Conservation (phyloP, 1,140 invertebrate species). For the Megathymus violae region DNA sequence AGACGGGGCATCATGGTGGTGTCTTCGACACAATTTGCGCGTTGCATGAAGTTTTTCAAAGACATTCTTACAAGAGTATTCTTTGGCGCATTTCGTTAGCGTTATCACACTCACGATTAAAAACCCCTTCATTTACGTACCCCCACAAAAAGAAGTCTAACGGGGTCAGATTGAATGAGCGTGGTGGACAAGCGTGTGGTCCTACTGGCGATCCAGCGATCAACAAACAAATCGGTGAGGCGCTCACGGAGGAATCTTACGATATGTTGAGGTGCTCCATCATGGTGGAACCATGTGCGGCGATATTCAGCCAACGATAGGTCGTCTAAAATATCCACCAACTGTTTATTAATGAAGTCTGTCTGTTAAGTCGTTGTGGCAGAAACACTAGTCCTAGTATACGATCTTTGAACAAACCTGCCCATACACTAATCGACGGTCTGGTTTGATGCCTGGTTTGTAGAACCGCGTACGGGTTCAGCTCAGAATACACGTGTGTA, state of each 20-base stretch:
- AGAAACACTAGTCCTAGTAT: slow-evolving; percentile 32
- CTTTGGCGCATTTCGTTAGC: slow-evolving; percentile 14
- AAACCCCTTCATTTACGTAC: no score
- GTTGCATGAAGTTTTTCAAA: slow-evolving; percentile 13
- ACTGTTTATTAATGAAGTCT: slow-evolving; percentile 8
- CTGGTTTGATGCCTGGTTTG: slow-evolving; percentile 20
- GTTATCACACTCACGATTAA: slow-evolving; percentile 15
- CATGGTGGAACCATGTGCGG: slow-evolving; percentile 1
- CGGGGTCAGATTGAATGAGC: slow-evolving; percentile 10
- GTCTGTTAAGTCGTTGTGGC: slow-evolving; percentile 15
- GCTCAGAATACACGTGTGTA: not conserved
- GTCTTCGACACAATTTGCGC: slow-evolving; percentile 8
- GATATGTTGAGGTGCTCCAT: not conserved
- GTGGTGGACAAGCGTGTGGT: slow-evolving; percentile 4
- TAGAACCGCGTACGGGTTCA: no score
- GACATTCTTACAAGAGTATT: not conserved
- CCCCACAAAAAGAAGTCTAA: not conserved
- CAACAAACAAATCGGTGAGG: not conserved
- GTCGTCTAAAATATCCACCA: slow-evolving; percentile 16
- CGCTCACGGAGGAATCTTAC: not conserved
- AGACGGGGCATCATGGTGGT: slow-evolving; percentile 17
- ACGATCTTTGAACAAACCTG: slow-evolving; percentile 19
- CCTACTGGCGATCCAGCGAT: slow-evolving; percentile 21
- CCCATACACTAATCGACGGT: slow-evolving; percentile 24
- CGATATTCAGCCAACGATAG: no score